A percentile compares a stretch with the other conserved stretches of the same genome.
Conservation (phyloP, 35 echinoderm and acorn worm species). For the Holothuria glaberrima region DNA sequence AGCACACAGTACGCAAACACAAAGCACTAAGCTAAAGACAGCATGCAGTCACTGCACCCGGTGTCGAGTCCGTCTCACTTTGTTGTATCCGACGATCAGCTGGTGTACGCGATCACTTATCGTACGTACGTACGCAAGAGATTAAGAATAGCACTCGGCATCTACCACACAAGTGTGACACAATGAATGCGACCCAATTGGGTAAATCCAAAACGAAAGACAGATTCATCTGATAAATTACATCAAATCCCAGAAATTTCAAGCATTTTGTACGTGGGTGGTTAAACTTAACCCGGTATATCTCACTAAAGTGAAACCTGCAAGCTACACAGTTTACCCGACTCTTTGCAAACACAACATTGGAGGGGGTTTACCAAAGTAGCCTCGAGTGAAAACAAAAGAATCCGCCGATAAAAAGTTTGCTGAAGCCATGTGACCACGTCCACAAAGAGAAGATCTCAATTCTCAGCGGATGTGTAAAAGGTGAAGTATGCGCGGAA, state of each 20-base stretch:
- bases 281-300: not conserved
- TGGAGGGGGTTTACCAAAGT: slow-evolving; percentile 11
- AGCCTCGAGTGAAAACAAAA: slow-evolving; percentile 23
- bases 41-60: too few relatives aligned
- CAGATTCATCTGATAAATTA: not conserved
- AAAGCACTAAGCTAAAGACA: too few relatives aligned
- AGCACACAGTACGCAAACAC: too few relatives aligned
- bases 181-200: not conserved
- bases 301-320: slow-evolving; percentile 1
- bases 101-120: too few relatives aligned
- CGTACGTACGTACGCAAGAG: too few relatives aligned
- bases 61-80: too few relatives aligned
- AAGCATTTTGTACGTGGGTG: slow-evolving; percentile 43
- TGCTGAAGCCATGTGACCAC: not conserved
- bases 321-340: not conserved
- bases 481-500: slow-evolving; percentile 2
- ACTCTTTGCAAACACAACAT: not conserved
- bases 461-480: slow-evolving; percentile 17
- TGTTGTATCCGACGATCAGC: too few relatives aligned
- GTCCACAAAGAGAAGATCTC: slow-evolving; percentile 24
- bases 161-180: too few relatives aligned
- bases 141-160: too few relatives aligned
- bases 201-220: slow-evolving; percentile 11
- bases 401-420: not conserved
- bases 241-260: slow-evolving; percentile 23